A percentile compares a stretch with the other conserved stretches of the same genome.
These are phyloP conservation scores for Drosophila sulfurigaster DNA, from an alignment of 1,140 invertebrate genomes.

Conservation along the genomic window DNA sequence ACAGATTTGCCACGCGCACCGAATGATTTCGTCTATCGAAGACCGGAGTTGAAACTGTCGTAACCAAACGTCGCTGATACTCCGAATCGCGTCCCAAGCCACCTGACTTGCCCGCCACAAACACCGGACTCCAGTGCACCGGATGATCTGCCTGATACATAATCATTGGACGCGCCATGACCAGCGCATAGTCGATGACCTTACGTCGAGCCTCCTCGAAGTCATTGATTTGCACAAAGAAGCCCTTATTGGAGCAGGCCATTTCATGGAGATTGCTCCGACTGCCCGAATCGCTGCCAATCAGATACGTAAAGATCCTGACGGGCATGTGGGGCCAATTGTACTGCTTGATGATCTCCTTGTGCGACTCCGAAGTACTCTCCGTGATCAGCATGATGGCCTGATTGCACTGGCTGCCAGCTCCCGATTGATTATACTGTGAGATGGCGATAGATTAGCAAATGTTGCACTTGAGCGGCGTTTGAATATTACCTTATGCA, in stretches of 20 bases:
- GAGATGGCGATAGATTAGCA: constrained; percentile 35
- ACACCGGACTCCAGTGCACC: constrained; percentile 95
- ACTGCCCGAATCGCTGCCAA: constrained; percentile 96
- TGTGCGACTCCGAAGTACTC: constrained; percentile 90
- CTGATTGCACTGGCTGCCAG: constrained; percentile 97
- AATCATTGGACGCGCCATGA: constrained; percentile 95
- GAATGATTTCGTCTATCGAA: constrained; percentile 96
- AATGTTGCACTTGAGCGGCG: background rate
- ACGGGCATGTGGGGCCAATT: constrained; percentile 97
- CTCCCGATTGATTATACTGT: constrained; percentile 92
- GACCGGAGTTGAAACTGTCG: constrained; percentile 95
- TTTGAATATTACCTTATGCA: constrained; percentile 90
- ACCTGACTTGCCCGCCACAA: constrained; percentile 93
- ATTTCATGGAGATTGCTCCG: constrained; percentile 95
- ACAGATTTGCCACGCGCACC: constrained; percentile 92
- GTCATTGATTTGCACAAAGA: constrained; percentile 94
- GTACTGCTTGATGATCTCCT: constrained; percentile 90
- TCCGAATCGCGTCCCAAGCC: constrained; percentile 88
- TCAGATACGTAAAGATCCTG: constrained; percentile 97
- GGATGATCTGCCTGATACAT: constrained; percentile 95
- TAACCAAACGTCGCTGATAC: constrained; percentile 92
- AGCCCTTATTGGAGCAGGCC: constrained; percentile 98
- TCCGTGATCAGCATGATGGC: constrained; percentile 98
- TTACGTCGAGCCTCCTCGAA: constrained; percentile 93
- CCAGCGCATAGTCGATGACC: constrained; percentile 96